Percentiles rank a stretch among this genome's conserved stretches.
phyloP scores from a whole-genome alignment of 2,113 vertebrate species.

The Setophaga coronata region DNA sequence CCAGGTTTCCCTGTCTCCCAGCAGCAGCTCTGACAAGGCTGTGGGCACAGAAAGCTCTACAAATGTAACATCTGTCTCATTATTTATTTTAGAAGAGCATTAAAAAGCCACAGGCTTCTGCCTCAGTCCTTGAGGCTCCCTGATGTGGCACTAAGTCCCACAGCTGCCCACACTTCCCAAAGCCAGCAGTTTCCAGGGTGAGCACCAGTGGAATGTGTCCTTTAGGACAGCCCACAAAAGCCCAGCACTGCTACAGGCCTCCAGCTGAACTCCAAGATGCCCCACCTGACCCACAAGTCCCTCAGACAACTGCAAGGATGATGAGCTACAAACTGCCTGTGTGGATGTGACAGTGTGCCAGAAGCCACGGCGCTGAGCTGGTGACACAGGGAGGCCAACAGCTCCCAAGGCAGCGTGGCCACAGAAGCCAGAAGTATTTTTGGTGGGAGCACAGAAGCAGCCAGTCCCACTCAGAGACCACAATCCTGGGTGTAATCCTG shows the following conservation, averaged over 20 bases:
- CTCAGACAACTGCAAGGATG: not conserved
- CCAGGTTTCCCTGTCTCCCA: not conserved
- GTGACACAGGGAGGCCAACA: not conserved
- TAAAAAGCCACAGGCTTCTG: not conserved
- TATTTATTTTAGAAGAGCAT: no score
- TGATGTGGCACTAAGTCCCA: accelerated
- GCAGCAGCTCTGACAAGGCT: not conserved
- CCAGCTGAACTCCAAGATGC: not conserved
- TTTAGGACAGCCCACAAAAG: not conserved
- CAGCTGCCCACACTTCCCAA: not conserved
- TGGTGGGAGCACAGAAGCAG: not conserved
- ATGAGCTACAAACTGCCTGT: not conserved
- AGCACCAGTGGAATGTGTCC: not conserved
- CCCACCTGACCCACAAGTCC: not conserved
- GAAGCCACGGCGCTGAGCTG: not conserved
- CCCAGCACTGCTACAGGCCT: not conserved
- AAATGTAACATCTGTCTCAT: not conserved
- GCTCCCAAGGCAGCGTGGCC: not conserved
- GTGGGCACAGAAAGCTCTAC: not conserved
- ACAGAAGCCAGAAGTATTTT: not conserved
- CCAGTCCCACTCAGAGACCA: not conserved
- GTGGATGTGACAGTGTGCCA: not conserved
- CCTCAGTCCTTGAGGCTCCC: not conserved
- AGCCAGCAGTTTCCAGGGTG: not conserved
- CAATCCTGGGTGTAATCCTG: not conserved